phyloP scores from a whole-genome alignment of 1,140 invertebrate genomes.

The Paraescarpia echinospica region DNA sequence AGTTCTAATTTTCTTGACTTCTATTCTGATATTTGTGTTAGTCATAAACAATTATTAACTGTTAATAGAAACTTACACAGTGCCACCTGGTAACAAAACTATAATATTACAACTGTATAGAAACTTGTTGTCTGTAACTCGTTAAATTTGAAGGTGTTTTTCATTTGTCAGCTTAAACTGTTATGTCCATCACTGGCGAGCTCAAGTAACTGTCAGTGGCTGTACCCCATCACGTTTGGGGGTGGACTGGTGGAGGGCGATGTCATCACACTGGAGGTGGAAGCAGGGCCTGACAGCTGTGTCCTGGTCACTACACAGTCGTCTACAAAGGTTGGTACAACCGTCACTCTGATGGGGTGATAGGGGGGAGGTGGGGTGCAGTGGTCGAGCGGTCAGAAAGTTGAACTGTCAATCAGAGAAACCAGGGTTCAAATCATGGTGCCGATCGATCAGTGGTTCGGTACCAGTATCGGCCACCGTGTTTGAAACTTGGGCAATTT shows the following conservation, averaged over 20 bases:
- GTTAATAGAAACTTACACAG: not conserved
- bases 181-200: slow-evolving; percentile 8
- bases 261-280: slow-evolving; percentile 34
- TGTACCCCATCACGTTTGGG: slow-evolving; percentile 42
- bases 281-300: slow-evolving; percentile 36
- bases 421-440: no score
- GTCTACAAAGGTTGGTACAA: slow-evolving; percentile 43
- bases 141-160: not conserved
- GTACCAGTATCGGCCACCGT: no score
- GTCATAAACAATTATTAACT: not conserved
- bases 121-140: not conserved
- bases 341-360: not conserved
- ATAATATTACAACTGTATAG: not conserved
- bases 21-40: no score
- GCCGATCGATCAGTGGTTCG: no score
- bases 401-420: no score
- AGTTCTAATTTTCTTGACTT: no score
- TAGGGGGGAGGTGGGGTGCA: no score
- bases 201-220: slow-evolving; percentile 17
- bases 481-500: no score
- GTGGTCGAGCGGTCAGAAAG: no score
- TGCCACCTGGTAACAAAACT: not conserved
- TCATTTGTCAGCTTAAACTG: not conserved
- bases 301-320: slow-evolving; percentile 45
- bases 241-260: slow-evolving; percentile 51